Evolutionary conservation across 2,888 invertebrate genomes (phyloP), one percentile per base, ranked within the genome.

Genomic region (Acleris laterana): DNA sequence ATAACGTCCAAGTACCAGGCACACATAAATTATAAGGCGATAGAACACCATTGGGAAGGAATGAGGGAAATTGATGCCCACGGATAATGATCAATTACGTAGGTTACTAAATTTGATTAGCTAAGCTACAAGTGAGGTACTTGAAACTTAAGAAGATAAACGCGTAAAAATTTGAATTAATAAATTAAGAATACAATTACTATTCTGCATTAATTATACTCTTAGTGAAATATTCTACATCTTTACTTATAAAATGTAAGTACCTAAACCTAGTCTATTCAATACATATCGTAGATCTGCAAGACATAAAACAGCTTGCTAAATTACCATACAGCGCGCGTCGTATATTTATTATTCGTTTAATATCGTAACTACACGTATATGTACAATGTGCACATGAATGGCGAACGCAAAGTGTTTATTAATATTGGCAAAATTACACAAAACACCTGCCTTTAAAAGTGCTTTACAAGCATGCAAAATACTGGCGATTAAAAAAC

Each of bases 341-440:
- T 25, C 20, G 2, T 49, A 58, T 20, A 38, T 38, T 38, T 38
- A 38, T 38, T 38, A 38, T 62, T 50, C 55, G 42, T 57, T 61
- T 61, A 62, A 58, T 65, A 69, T 68, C 55, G 20, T 56, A 56
- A 50, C 38, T 50, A 48, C 28, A 32, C 32, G 20, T 38, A 38
- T 38, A 13, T 38, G 53, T 38, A 62, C 63, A 55, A 62, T 64
- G 66, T 62, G 49, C 7, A 55, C 64, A 22, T 65, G 61, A 69
- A 67, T 64, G 42, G 60, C 52, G 49, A 62, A 57, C 63, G 55
- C 63, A 60, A 66, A 67, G 62, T 63, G 49, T 51, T 65, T 70
- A 68, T 71, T 69, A 73, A 77, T 70, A 72, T 69, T 72, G 72
- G 72, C 76, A 77, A 77, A 77, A 72, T 77, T 77, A 76, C 68